Evolutionary conservation across 2,888 invertebrate genomes (phyloP).

Genomic region (Crepidodera aurea): DNA sequence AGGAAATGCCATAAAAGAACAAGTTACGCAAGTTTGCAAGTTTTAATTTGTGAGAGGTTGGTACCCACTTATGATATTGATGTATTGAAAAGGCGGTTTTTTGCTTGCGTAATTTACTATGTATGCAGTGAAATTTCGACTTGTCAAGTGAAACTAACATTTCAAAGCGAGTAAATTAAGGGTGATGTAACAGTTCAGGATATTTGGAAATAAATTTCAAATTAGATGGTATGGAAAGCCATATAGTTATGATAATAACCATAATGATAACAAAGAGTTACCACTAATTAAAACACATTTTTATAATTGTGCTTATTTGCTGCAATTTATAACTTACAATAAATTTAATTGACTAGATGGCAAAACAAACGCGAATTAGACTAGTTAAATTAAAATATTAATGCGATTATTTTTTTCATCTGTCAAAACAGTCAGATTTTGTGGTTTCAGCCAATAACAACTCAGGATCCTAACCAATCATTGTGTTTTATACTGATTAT

Average conservation of each 20-base stretch:
- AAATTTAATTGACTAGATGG: no score
- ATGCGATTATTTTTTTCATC: no score
- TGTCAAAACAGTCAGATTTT: no score
- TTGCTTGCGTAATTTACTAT: neutral
- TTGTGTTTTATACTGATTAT: no score
- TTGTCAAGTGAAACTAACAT: constrained; percentile 14
- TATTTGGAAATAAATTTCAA: constrained; percentile 7
- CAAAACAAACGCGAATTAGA: no score
- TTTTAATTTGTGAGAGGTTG: neutral
- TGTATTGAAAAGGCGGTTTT: constrained; percentile 11
- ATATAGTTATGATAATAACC: neutral
- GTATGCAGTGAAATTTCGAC: constrained; percentile 9
- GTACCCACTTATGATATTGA: neutral
- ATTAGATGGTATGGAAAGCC: neutral
- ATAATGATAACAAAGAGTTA: neutral
- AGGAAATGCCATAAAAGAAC: constrained; percentile 13
- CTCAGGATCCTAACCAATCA: no score
- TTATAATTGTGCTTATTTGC: no score
- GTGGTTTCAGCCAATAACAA: no score
- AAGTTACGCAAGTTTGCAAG: neutral
- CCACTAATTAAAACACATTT: neutral
- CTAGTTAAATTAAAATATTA: no score
- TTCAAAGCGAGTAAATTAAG: neutral
- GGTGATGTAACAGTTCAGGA: constrained; percentile 4
- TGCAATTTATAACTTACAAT: no score